Base-by-base conservation (phyloP, 23 tunicate species). In the Clavelina lepadiformis region DNA sequence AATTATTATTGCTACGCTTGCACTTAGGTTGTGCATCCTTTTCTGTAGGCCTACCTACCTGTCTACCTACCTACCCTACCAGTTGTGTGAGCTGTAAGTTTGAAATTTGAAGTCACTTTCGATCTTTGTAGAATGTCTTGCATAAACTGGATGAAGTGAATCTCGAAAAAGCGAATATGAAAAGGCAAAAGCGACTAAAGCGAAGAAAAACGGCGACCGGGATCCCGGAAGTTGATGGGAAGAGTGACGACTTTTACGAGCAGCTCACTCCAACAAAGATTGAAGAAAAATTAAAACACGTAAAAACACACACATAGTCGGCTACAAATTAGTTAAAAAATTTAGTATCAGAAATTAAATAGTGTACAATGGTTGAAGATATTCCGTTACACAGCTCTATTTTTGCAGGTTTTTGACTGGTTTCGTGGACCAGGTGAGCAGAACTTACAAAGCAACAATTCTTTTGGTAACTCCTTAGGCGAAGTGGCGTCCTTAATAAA, bases 371-470 rank as follows among this genome's bases (percentile, higher is more conserved):
- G n/a, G n/a, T n/a, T n/a, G 11, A 11, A 41, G 49, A 11, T 15
- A 11, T 41, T 41, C 49, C 11, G 11, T 41, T 22, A 18, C 60
- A 7, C 60, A 11, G 8, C 21, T 19, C 23, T 7, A n/a, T 3
- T 13, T 31, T 58, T 71, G 11, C 41, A 83, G 91, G 65, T 83
- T 20, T 76, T 61, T 35, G 63, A 83, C 63, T 83, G 91, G 91
- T 50, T 83, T 18, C 69, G 73, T 23, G 91, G 91, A 22, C 76
- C 91, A 6, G 91, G 82, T 46, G 82, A 83, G 30, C 71, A 50
- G 5, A 32, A 66, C 27, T 31, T 83, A 7, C 57, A 72, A 31
- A 23, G 54, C 13, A 45, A 63, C 6, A 31, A 37, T 5, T 26
- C 68, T 5, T 65, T 71, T 34, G 82, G 77, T 1, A 58, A 68